Base-by-base conservation (phyloP, 2,888 invertebrate genomes). In the Mimas tiliae region DNA sequence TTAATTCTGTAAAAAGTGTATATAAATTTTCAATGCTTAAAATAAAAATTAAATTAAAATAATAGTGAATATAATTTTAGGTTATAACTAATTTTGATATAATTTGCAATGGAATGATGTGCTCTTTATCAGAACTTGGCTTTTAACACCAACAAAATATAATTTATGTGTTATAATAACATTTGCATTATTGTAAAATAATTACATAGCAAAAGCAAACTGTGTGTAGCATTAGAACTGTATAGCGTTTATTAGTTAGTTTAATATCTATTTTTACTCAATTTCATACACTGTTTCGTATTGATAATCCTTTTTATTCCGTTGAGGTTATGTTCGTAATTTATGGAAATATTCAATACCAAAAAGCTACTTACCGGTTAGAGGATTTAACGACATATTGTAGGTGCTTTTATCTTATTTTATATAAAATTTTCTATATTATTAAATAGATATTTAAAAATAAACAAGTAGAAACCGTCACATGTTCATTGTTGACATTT, bases 361-460 rank as follows among this genome's bases (percentile, higher is more conserved):
- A 0, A 50, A 42, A 47, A 27, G 65, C 50, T 27, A 75, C 84
- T 79, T 82, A 91, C 92, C 92, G 66, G 87, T 90, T 48, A 93
- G 69, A 27, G 92, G 91, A 72, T 89, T 90, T 33, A 88, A 74
- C 14, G 89, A 83, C 91, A 92, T 91, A 47, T 71, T 77, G 19
- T 48, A 19, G 27, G 34, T 38, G n/a, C 21, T 58, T 19, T 19
- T 0, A 19, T 42, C 38, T 9, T 42, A 19, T 42, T 12, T 42
- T 21, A 6, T 38, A 58, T 9, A 50, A 50, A 19, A 50, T 9
- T 42, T 42, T 1, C 11, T 6, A 58, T 42, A 6, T 42, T 19
- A 4, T 58, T 16, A 8, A 11, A 38, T 19, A 42, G n/a, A 12
- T 12, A 38, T 33, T 38, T 38, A 12, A 19, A 19, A 58, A 4